Evolutionary conservation across 2,888 invertebrate genomes (phyloP).

Genomic region (Serripes groenlandicus): DNA sequence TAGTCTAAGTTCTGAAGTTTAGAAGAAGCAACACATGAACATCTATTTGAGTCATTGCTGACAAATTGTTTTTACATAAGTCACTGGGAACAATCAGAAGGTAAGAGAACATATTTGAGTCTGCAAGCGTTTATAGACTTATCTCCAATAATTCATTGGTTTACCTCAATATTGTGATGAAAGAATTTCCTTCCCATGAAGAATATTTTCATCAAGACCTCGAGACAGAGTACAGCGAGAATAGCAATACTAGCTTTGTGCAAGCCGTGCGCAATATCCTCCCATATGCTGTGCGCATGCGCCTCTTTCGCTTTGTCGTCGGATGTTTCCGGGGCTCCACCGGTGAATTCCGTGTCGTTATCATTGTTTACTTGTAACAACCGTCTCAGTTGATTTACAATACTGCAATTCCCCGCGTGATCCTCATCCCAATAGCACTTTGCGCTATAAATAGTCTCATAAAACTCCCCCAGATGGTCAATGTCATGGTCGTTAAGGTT

Average conservation of each 20-base stretch:
- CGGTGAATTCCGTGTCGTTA: no score
- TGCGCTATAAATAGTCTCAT: constrained; percentile 38
- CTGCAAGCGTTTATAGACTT: no score
- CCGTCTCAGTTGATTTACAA: background rate
- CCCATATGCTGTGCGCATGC: constrained; percentile 50
- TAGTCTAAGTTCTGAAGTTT: no score
- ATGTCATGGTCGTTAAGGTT: constrained; percentile 29
- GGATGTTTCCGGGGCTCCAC: background rate
- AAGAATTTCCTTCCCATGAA: constrained; percentile 61
- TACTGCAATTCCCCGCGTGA: background rate
- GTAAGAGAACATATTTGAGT: no score
- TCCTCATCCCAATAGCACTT: constrained; percentile 30
- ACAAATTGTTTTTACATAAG: no score
- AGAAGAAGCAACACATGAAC: no score
- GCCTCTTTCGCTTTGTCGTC: constrained; percentile 15
- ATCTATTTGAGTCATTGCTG: no score
- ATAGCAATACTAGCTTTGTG: constrained; percentile 67
- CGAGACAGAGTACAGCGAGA: constrained; percentile 55
- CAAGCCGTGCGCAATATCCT: constrained; percentile 58
- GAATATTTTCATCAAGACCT: constrained; percentile 57
- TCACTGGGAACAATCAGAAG: no score
- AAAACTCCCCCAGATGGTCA: constrained; percentile 40
- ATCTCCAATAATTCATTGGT: no score
- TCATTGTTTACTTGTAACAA: background rate
- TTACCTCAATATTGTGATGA: constrained; percentile 58